Conservation (phyloP, 1,140 invertebrate genomes). For the Amphibalanus amphitrite region DNA sequence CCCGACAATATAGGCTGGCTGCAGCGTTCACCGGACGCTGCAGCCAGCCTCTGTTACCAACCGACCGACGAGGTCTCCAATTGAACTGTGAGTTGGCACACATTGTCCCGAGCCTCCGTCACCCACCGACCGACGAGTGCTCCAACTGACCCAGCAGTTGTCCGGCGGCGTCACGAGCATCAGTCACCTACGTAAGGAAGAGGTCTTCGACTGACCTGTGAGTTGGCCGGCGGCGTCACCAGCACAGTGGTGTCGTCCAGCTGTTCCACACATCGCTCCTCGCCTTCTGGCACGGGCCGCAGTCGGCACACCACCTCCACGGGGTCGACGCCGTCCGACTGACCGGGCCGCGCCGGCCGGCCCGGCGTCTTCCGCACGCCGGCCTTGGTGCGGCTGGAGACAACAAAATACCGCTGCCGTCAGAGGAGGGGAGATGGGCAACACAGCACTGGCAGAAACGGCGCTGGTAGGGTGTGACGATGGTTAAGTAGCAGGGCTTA, state of each 20-base stretch:
- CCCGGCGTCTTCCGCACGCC: background rate
- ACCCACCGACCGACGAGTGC: background rate
- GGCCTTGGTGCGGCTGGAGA: background rate
- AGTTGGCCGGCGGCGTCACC: conserved; percentile 25
- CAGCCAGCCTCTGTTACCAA: background rate
- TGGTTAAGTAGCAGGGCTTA: no score
- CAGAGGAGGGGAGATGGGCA: no score
- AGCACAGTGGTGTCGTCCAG: conserved; percentile 47
- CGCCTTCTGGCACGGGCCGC: conserved; percentile 45
- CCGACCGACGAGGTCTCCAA: background rate
- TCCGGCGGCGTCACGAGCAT: no score
- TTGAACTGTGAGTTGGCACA: background rate
- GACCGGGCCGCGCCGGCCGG: no score
- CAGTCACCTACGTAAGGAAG: no score
- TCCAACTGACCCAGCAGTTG: background rate
- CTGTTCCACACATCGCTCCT: conserved; percentile 50
- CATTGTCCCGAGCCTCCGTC: background rate
- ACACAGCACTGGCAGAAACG: no score
- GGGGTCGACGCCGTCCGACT: conserved; percentile 32
- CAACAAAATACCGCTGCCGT: background rate
- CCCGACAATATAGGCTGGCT: no score
- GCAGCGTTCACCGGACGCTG: background rate
- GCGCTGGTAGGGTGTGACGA: no score
- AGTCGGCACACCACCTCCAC: conserved; percentile 73
- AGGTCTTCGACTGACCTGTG: conserved; percentile 1